phyloP scores from a whole-genome alignment of 37 sponge, comb jelly and placozoan genomes.

The Halichondria panicea region DNA sequence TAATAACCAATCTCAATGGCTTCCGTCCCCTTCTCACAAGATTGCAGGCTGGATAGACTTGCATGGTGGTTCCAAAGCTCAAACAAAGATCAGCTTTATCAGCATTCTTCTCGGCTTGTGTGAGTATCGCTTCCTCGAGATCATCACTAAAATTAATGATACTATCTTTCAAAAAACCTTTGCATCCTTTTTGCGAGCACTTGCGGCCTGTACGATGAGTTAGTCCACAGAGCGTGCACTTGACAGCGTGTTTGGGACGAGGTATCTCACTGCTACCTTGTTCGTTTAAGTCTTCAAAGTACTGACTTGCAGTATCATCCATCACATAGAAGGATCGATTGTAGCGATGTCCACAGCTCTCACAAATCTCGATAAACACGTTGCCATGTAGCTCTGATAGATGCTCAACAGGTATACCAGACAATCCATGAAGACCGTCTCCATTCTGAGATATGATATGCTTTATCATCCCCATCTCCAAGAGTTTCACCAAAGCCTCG shows the following conservation, averaged over 20 bases:
- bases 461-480: conserved; percentile 69
- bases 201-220: conserved; percentile 69
- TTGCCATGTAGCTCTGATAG: conserved; percentile 84
- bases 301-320: conserved; percentile 74
- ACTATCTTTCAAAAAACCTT: conserved; percentile 63
- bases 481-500: conserved; percentile 63
- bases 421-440: conserved; percentile 76
- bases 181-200: conserved; percentile 53
- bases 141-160: conserved; percentile 85
- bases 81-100: conserved; percentile 51
- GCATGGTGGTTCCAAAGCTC: conserved; percentile 75
- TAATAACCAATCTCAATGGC: conserved; percentile 54
- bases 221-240: conserved; percentile 60
- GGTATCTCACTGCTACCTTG: conserved; percentile 37
- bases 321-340: conserved; percentile 62
- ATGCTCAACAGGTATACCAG: conserved; percentile 46
- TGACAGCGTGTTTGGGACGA: conserved; percentile 53
- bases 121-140: conserved; percentile 51
- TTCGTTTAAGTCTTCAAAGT: conserved; percentile 72
- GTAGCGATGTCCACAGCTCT: conserved; percentile 63
- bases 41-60: conserved; percentile 75
- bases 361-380: conserved; percentile 76
- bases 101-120: conserved; percentile 45
- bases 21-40: conserved; percentile 51
- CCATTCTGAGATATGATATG: conserved; percentile 83